Conservation (phyloP, 2,797 vertebrate species). For the Chelidonichthys spinosus region DNA sequence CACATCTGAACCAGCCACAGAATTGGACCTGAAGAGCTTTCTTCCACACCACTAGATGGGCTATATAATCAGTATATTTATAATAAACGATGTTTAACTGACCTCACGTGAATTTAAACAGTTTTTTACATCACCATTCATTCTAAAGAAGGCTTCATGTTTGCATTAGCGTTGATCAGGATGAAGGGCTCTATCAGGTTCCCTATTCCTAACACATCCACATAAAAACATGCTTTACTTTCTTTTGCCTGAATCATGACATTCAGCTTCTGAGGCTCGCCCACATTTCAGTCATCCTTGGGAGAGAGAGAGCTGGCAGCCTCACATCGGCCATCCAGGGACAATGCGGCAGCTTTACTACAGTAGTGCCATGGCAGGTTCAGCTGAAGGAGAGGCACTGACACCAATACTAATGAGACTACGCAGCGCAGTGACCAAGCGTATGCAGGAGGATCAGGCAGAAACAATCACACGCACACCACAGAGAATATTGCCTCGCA, state of each 20-base stretch:
- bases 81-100: background rate
- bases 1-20: too few relatives aligned
- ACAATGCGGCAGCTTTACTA: constrained; percentile 82
- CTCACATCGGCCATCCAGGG: constrained; percentile 72
- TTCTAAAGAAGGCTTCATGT: constrained; percentile 4
- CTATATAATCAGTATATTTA: background rate
- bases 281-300: constrained; percentile 72
- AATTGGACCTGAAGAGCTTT: too few relatives aligned
- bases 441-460: constrained; percentile 59
- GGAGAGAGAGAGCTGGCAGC: constrained; percentile 63
- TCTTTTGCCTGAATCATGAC: constrained; percentile 52
- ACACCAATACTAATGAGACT: constrained; percentile 83
- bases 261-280: constrained; percentile 53
- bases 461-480: constrained; percentile 65
- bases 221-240: constrained; percentile 23
- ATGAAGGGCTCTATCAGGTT: constrained; percentile 24
- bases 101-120: background rate
- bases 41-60: too few relatives aligned
- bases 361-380: constrained; percentile 81
- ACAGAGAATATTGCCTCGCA: constrained; percentile 44
- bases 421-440: constrained; percentile 65
- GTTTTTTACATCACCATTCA: constrained; percentile 2
- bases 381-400: constrained; percentile 81
- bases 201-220: constrained; percentile 3
- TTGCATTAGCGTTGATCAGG: constrained; percentile 9